A percentile compares a stretch with the other conserved stretches of the same genome.
Conservation (phyloP, 2,797 vertebrate species). For the Helarctos malayanus region DNA sequence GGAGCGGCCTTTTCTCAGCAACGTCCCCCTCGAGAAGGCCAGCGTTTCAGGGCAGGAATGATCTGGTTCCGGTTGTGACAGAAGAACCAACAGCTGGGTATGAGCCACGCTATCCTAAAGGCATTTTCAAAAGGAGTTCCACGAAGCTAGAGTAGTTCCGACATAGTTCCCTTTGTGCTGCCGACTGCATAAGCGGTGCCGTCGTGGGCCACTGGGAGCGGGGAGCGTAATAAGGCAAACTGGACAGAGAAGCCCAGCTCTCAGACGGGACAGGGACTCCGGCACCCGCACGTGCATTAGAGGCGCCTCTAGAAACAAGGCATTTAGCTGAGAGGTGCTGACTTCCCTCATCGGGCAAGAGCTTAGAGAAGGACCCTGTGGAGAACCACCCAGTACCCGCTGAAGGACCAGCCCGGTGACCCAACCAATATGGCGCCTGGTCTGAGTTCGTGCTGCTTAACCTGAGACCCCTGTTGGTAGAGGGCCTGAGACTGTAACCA, state of each 20-base stretch:
- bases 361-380: not conserved
- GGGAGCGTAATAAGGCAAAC: not conserved
- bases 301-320: not conserved
- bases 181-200: slow-evolving; percentile 18
- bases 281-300: not conserved
- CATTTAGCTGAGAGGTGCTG: not conserved
- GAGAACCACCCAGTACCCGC: not conserved
- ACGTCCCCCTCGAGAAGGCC: slow-evolving; percentile 71
- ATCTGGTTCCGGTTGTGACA: slow-evolving; percentile 77
- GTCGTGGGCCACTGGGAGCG: slow-evolving; percentile 63
- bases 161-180: slow-evolving; percentile 50
- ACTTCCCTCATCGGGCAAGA: rapidly evolving
- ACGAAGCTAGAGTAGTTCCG: slow-evolving; percentile 78
- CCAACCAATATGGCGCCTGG: not conserved
- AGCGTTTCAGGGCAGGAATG: slow-evolving; percentile 59
- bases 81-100: not conserved
- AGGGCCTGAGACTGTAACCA: too few relatives aligned
- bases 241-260: slow-evolving; percentile 43
- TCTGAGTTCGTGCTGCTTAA: not conserved
- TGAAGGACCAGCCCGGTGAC: not conserved
- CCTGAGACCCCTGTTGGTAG: not conserved
- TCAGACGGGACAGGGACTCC: not conserved
- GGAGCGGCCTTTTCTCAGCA: slow-evolving; percentile 37
- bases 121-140: slow-evolving; percentile 81
- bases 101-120: slow-evolving; percentile 75